phyloP scores from a whole-genome alignment of 2,797 vertebrate genomes.

The Cryptoprocta ferox region DNA sequence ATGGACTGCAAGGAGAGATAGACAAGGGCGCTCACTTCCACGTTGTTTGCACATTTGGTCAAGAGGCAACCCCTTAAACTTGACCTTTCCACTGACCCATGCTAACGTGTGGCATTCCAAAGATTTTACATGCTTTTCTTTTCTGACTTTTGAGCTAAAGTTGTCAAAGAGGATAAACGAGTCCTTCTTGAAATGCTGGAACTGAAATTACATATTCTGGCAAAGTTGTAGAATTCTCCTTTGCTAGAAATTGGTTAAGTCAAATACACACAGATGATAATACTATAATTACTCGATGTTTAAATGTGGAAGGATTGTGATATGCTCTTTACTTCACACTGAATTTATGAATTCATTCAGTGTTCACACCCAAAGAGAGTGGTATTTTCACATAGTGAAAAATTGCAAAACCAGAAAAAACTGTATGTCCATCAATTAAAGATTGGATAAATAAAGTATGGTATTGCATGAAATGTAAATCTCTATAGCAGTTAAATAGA shows the following conservation, averaged over 20 bases:
- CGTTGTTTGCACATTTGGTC: background rate
- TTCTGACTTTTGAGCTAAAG: background rate
- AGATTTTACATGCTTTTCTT: background rate
- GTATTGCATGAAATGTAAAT: background rate
- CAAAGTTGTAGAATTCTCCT: background rate
- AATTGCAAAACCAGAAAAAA: background rate
- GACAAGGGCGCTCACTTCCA: background rate
- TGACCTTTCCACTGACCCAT: background rate
- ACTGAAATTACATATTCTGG: background rate
- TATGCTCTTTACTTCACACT: background rate
- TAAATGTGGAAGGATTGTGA: background rate
- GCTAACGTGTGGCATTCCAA: background rate
- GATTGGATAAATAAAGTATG: background rate
- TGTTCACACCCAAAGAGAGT: background rate
- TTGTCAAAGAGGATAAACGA: background rate
- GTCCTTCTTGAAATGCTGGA: background rate
- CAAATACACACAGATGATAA: background rate
- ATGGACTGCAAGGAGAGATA: background rate
- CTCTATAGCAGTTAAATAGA: background rate
- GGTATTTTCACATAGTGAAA: background rate
- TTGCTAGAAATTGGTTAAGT: background rate
- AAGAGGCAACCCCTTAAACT: background rate
- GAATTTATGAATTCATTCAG: background rate
- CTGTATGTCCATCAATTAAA: background rate
- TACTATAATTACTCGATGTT: background rate